A percentile compares a stretch with the other conserved stretches of the same genome.
phyloP scores from a whole-genome alignment of 1,140 invertebrate genomes.

The Ylistrum balloti region DNA sequence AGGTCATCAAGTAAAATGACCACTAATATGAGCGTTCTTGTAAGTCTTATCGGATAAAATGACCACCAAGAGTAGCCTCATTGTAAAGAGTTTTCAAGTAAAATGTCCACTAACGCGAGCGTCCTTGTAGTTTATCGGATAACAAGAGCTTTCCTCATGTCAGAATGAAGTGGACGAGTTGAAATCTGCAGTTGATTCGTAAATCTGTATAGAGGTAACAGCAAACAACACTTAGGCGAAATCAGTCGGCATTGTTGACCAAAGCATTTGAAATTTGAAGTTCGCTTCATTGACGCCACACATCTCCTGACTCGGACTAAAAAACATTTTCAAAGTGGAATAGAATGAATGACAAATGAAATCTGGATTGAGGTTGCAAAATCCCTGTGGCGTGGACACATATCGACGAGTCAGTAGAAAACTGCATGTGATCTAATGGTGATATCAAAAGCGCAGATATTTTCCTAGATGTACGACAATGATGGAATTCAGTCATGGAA shows the following conservation, averaged over 20 bases:
- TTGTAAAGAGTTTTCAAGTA: too few relatives aligned
- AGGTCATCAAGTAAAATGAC: too few relatives aligned
- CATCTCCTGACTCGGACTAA: slow-evolving; percentile 56
- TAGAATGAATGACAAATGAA: slow-evolving; percentile 55
- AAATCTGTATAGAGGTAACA: not conserved
- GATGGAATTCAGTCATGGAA: slow-evolving; percentile 52
- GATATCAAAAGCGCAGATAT: slow-evolving; percentile 49
- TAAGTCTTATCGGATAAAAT: too few relatives aligned
- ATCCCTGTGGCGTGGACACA: slow-evolving; percentile 52
- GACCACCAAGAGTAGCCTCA: too few relatives aligned
- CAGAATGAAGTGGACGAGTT: not conserved
- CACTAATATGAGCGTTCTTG: too few relatives aligned
- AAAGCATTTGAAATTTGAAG: slow-evolving; percentile 51
- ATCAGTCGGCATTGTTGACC: not conserved
- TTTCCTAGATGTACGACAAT: slow-evolving; percentile 54
- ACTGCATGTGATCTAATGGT: slow-evolving; percentile 51
- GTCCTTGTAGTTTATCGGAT: too few relatives aligned
- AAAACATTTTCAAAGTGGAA: slow-evolving; percentile 57
- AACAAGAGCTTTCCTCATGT: not conserved
- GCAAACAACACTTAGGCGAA: slow-evolving; percentile 6
- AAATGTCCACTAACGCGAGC: too few relatives aligned
- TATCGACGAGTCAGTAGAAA: slow-evolving; percentile 54
- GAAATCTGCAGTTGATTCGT: not conserved
- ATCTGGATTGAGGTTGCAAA: slow-evolving; percentile 57
- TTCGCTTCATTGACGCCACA: slow-evolving; percentile 56